Percentiles rank a stretch among this genome's conserved stretches.
Evolutionary conservation across 2,888 invertebrate species (phyloP).

Genomic region (Amitus sp.): DNA sequence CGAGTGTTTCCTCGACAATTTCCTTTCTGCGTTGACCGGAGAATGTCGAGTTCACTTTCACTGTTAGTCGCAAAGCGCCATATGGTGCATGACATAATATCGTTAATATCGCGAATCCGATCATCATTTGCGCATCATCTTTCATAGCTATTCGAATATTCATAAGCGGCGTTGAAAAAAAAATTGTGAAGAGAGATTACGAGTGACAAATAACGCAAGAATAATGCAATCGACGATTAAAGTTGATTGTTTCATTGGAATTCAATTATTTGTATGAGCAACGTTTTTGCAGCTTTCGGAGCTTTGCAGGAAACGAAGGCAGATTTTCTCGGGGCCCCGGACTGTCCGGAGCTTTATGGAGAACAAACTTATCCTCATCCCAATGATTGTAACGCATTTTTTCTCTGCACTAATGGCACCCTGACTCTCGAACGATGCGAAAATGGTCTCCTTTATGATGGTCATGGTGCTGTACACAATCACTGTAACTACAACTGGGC

Average conservation of each 20-base stretch:
- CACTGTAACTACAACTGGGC: constrained; percentile 97
- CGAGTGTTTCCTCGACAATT: no score
- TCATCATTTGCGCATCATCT: constrained; percentile 5
- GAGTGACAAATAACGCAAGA: no score
- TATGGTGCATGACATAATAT: constrained; percentile 57
- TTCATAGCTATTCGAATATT: neutral
- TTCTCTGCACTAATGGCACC: constrained; percentile 91
- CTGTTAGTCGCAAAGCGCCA: constrained; percentile 49
- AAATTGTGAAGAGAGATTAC: no score
- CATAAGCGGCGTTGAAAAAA: neutral
- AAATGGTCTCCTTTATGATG: constrained; percentile 91
- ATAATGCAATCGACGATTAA: constrained; percentile 11
- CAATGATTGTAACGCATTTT: constrained; percentile 88
- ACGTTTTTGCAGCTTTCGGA: neutral
- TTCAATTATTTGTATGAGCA: no score
- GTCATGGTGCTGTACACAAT: constrained; percentile 88
- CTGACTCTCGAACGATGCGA: constrained; percentile 90
- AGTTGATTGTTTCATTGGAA: no score
- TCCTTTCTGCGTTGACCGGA: no score
- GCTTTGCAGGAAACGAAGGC: constrained; percentile 63
- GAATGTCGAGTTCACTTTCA: constrained; percentile 55
- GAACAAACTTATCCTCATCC: constrained; percentile 87
- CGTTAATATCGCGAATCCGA: constrained; percentile 24
- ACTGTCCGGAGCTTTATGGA: constrained; percentile 85
- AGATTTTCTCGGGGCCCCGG: constrained; percentile 74